Conservation (phyloP, 2,888 invertebrate species). For the Platerodrilus igneus region DNA sequence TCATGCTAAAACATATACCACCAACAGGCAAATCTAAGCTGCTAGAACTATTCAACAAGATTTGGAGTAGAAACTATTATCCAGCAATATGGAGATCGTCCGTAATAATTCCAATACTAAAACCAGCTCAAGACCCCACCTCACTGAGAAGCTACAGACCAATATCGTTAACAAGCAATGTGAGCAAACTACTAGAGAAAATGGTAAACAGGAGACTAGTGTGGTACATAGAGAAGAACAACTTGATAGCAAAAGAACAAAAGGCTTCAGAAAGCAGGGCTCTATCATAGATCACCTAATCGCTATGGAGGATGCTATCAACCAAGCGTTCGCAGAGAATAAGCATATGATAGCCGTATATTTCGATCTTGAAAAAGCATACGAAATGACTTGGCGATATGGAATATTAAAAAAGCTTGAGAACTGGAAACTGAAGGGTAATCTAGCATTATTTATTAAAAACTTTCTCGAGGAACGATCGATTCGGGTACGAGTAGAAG, state of each 20-base stretch:
- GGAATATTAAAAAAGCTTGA: no score
- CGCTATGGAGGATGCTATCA: not conserved
- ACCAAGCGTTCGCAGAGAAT: not conserved
- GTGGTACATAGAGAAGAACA: constrained; percentile 1
- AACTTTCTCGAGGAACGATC: no score
- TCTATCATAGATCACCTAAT: not conserved
- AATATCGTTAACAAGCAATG: not conserved
- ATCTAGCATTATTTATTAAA: no score
- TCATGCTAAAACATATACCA: no score
- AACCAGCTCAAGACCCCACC: not conserved
- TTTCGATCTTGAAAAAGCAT: not conserved
- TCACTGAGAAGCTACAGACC: not conserved
- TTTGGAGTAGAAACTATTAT: no score
- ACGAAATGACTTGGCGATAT: no score
- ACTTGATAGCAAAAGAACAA: not conserved
- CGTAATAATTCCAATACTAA: no score
- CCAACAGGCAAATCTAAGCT: no score
- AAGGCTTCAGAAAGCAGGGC: not conserved
- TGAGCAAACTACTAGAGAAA: constrained; percentile 1
- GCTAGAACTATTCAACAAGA: no score
- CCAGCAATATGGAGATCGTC: no score
- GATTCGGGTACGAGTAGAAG: no score
- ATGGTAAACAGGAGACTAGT: not conserved
- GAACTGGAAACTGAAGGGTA: no score
- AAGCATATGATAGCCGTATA: not conserved